Conservation (phyloP, 2,113 vertebrate genomes). For the Indicator maculatus region DNA sequence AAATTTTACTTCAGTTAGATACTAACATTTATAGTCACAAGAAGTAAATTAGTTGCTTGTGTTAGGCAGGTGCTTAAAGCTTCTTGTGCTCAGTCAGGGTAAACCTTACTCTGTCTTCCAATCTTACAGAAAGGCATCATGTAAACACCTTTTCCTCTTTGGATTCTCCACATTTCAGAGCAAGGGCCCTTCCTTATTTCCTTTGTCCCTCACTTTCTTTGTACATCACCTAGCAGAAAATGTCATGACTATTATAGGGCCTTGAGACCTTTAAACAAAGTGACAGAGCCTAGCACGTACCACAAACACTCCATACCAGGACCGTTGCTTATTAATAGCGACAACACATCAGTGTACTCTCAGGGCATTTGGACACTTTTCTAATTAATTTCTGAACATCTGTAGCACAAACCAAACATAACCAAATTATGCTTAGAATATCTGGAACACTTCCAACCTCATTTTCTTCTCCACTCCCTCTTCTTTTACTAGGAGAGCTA, state of each 20-base stretch:
- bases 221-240: not conserved
- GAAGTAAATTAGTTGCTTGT: not conserved
- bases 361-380: conserved; percentile 42
- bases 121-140: not conserved
- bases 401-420: conserved; percentile 24
- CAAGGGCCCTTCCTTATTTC: not conserved
- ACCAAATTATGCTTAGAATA: conserved; percentile 38
- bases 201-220: not conserved
- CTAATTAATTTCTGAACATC: conserved; percentile 59
- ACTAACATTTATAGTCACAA: not conserved
- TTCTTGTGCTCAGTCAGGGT: not conserved
- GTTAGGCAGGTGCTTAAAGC: not conserved
- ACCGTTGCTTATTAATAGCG: not conserved
- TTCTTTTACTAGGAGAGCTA: not conserved
- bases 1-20: not conserved
- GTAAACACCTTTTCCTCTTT: not conserved
- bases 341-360: not conserved
- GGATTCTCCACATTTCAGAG: not conserved
- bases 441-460: conserved; percentile 48
- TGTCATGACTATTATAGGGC: not conserved
- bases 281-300: not conserved
- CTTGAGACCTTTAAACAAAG: not conserved
- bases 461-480: conserved; percentile 7
- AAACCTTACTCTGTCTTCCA: not conserved
- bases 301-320: not conserved